Base-by-base conservation (phyloP, 2,113 vertebrate species). In the Leuciscus idus region DNA sequence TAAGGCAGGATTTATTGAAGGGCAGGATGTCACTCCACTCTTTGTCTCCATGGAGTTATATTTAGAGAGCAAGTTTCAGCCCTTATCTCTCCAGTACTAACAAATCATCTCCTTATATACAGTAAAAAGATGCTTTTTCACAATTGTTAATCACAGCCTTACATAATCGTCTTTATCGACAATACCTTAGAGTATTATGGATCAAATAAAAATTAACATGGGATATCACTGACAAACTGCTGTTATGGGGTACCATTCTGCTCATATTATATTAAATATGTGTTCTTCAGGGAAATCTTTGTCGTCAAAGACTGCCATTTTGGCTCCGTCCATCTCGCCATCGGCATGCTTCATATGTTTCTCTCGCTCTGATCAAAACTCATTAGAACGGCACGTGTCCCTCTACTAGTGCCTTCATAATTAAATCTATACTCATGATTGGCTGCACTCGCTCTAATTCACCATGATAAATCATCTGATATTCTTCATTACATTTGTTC, bases 1-100 rank as follows among this genome's bases (percentile, higher is more conserved):
- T 87, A 85, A 39, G 33, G 4, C 50, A 83, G 46, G 66, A 73
- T n/a, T 73, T 77, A 66, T 62, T 73, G 55, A 84, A 61, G 86
- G 81, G 77, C 83, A 83, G 6, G 15, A 64, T n/a, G 36, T 39
- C 73, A 46, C 62, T 81, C 6, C 2, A 33, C 83, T 80, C 57
- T 39, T 8, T 8, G 55, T 81, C 30, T 85, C 55, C 17, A 61
- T 48, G 28, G 62, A 52, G 83, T 30, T 46, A 66, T 59, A 62
- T 68, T 36, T 46, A 84, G 39, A 73, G 61, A 23, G 39, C 30
- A 28, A 61, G 59, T 73, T 87, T 70, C 43, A 84, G 36, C 70
- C 50, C 68, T 23, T 59, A 2, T 23, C 23, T 81, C 39, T 62
- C 55, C 33, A 33, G 28, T 39, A 74, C 85, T 48, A 57, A 81